Percentiles rank a stretch among this genome's conserved stretches.
phyloP scores from a whole-genome alignment of 2,888 invertebrate species.

The Poecilus cupreus region DNA sequence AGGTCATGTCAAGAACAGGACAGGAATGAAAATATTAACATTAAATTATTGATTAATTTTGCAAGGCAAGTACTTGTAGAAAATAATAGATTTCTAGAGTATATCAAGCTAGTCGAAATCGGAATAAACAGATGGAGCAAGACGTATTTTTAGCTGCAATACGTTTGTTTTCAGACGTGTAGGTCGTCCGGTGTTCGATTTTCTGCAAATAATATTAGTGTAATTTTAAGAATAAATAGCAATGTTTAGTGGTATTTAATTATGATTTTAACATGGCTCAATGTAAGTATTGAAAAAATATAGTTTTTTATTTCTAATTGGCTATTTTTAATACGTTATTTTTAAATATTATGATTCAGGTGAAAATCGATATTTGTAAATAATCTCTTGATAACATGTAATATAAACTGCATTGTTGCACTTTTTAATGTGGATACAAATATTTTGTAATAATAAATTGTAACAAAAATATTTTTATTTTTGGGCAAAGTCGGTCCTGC shows the following conservation, averaged over 20 bases:
- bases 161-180: not conserved
- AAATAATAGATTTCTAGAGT: not conserved
- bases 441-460: not conserved
- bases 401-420: not conserved
- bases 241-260: not conserved
- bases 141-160: constrained; percentile 43
- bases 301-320: not conserved
- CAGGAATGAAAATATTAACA: not conserved
- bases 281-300: constrained; percentile 4
- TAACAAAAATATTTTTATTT: not conserved
- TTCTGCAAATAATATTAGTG: not conserved
- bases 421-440: not conserved
- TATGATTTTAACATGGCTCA: not conserved
- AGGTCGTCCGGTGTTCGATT: not conserved
- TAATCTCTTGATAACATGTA: not conserved
- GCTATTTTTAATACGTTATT: not conserved
- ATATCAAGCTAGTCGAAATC: not conserved
- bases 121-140: constrained; percentile 47
- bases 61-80: not conserved
- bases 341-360: not conserved
- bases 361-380: not conserved
- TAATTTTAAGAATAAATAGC: not conserved
- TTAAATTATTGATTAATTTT: not conserved
- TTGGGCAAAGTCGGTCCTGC: constrained; percentile 30
- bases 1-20: constrained; percentile 9